Evolutionary conservation across 2,797 vertebrate species (phyloP), one percentile per base, ranked within the genome.

Genomic region (Neoniphon sammara): DNA sequence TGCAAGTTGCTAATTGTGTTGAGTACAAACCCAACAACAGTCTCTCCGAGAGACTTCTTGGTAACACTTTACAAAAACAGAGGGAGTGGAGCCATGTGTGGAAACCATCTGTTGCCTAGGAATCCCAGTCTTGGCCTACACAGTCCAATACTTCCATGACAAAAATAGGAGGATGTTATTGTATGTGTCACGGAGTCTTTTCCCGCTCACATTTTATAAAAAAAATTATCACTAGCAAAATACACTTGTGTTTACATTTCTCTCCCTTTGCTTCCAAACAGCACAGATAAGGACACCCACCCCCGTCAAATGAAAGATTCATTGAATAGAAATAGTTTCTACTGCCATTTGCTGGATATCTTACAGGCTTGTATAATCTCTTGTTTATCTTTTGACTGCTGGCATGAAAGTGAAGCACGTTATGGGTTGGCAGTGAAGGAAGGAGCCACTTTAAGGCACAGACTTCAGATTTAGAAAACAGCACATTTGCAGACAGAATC

Each of bases 161-260:
- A 47, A 46, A 66, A 50, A 50, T 6, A n/a, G 21, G 39, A 60
- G 11, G 50, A 31, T 55, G 23, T 49, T 55, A 36, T 27, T 49
- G 5, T 0, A 14, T 21, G 11, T 60, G 25, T 27, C 44, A 63
- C 44, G 21, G 27, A 31, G 12, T 2, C 14, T 30, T 20, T n/a
- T 4, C n/a, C 18, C 7, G 18, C 20, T 20, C 42, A 44, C 12
- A 44, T 15, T 15, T 42, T 42, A 4, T 44, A 15, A 2, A 15
- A 2, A 31, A 44, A 44, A 44, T 44, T 4, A 44, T 3, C 14
- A n/a, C n/a, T 18, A 50, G 5, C 47, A n/a, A 25, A 21, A 54
- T 34, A 3, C 21, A 54, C 10, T 49, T 39, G 31, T 34, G 31
- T 63, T 63, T 63, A 49, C 60, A 49, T 63, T 27, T 46, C 44